phyloP scores from a whole-genome alignment of 2,113 vertebrate genomes.

The Pongo pygmaeus region DNA sequence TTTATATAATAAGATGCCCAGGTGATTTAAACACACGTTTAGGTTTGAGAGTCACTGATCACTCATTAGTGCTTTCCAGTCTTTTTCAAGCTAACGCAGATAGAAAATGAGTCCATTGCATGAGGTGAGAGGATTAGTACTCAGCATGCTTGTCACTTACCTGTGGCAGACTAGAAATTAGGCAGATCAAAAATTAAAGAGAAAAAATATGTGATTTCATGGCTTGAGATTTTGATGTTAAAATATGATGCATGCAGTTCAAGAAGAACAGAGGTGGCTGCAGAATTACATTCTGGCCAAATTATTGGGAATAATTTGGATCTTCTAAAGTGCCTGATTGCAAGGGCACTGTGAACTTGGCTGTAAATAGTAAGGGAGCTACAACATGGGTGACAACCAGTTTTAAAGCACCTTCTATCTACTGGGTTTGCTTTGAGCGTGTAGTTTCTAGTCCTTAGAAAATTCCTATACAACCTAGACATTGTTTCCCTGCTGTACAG shows the following conservation, averaged over 20 bases:
- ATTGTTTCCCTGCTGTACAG: not conserved
- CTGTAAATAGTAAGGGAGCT: not conserved
- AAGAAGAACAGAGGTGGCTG: not conserved
- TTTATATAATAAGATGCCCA: conserved; percentile 24
- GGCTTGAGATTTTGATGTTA: not conserved
- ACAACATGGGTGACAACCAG: not conserved
- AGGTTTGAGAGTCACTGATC: not conserved
- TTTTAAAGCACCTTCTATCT: not conserved
- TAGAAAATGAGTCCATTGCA: not conserved
- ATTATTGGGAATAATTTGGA: not conserved
- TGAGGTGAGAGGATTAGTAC: not conserved
- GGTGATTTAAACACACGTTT: not conserved
- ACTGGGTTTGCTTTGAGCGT: not conserved
- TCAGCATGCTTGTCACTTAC: not conserved
- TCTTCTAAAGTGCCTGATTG: not conserved
- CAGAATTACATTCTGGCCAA: not conserved
- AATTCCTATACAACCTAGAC: not conserved
- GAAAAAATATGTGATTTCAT: not conserved
- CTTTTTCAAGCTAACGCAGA: not conserved
- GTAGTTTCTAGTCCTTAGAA: conserved; percentile 3
- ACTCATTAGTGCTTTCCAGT: not conserved
- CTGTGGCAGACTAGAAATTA: not conserved
- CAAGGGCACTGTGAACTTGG: not conserved
- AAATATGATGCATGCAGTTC: not conserved
- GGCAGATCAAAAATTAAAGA: not conserved